Evolutionary conservation across 2,888 invertebrate species (phyloP).

Genomic region (Watsonalla binaria): DNA sequence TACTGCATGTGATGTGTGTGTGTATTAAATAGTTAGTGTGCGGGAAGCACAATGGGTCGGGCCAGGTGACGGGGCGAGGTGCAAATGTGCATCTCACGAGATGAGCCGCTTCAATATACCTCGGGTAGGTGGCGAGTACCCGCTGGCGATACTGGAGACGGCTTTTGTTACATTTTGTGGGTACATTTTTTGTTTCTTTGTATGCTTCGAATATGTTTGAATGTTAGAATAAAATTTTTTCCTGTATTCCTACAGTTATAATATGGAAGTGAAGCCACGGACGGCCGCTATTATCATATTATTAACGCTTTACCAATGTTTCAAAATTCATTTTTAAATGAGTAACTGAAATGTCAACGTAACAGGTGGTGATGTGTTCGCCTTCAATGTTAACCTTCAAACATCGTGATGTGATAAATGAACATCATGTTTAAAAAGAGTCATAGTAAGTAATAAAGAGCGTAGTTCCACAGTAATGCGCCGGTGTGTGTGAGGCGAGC

Average conservation of each 20-base stretch:
- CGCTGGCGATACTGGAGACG: not conserved
- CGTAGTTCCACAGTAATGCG: not conserved
- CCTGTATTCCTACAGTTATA: no score
- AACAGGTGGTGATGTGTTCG: no score
- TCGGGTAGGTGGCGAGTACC: constrained; percentile 26
- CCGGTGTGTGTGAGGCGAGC: constrained; percentile 13
- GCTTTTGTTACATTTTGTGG: constrained; percentile 6
- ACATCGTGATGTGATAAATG: no score
- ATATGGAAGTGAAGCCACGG: no score
- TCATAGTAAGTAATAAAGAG: not conserved
- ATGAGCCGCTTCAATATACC: constrained; percentile 39
- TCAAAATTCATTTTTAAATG: no score
- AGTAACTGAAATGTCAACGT: no score
- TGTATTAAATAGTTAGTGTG: constrained; percentile 37
- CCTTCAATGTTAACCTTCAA: no score
- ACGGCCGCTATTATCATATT: no score
- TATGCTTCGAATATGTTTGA: not conserved
- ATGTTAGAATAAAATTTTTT: no score
- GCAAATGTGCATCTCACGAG: constrained; percentile 56
- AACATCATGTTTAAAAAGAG: no score
- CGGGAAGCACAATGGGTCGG: constrained; percentile 5
- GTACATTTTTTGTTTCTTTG: constrained; percentile 4
- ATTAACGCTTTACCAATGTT: no score
- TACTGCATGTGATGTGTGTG: constrained; percentile 35
- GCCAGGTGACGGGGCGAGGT: constrained; percentile 12